These are phyloP conservation scores for Psilopsiagon aymara DNA, from an alignment of 2,113 vertebrate species.

Conservation along the genomic window DNA sequence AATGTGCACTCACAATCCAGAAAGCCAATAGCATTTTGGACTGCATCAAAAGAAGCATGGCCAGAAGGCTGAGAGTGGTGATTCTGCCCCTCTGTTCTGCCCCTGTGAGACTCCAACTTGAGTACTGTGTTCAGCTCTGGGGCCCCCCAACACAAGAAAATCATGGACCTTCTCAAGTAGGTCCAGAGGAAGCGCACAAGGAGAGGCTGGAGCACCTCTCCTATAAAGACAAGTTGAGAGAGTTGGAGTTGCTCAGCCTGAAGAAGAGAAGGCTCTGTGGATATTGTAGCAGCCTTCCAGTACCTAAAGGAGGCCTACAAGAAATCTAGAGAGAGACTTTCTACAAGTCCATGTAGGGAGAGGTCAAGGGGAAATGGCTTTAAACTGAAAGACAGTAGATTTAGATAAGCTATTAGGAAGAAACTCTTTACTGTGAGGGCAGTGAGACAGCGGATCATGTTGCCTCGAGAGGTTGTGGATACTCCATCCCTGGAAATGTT, in stretches of 20 bases:
- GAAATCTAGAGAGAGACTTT: background rate
- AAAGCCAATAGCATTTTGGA: background rate
- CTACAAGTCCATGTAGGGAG: no score
- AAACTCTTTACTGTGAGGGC: background rate
- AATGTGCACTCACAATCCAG: background rate
- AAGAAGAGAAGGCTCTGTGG: background rate
- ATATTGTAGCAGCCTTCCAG: background rate
- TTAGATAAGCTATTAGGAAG: background rate
- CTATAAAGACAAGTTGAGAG: background rate
- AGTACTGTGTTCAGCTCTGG: background rate
- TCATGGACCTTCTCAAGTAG: background rate
- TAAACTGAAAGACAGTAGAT: background rate
- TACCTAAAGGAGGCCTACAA: background rate
- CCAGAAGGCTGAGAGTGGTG: background rate
- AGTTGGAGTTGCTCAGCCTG: background rate
- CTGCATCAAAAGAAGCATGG: rapidly evolving
- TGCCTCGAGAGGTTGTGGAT: background rate
- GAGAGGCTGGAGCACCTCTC: background rate
- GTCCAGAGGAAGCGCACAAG: background rate
- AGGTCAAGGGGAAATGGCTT: background rate
- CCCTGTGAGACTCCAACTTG: rapidly evolving
- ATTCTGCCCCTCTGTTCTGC: background rate
- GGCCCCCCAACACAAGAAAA: rapidly evolving
- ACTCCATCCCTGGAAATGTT: background rate
- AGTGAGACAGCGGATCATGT: background rate